Conservation (phyloP, 2,797 vertebrate genomes). For the Hyperoplus lanceolatus region DNA sequence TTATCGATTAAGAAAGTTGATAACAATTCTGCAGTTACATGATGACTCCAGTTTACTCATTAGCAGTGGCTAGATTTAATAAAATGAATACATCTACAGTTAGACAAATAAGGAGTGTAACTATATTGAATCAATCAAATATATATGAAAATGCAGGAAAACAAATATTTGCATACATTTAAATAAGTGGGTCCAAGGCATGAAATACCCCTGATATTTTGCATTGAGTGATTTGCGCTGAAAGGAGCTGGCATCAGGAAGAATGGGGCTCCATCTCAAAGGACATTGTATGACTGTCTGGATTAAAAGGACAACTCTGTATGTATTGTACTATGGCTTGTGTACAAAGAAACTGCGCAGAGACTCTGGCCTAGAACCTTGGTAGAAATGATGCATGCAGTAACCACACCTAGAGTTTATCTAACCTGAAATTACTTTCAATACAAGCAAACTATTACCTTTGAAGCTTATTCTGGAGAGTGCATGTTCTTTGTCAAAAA, state of each 20-base stretch:
- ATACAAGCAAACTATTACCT: background rate
- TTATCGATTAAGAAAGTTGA: background rate
- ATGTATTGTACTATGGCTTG: background rate
- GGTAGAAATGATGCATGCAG: background rate
- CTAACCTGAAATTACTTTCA: background rate
- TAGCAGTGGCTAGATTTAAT: background rate
- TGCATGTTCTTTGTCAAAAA: too few relatives aligned
- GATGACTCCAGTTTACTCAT: slow-evolving; percentile 3
- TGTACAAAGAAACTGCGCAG: slow-evolving; percentile 5
- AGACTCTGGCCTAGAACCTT: background rate
- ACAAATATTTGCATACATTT: slow-evolving; percentile 19
- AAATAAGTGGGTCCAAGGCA: slow-evolving; percentile 66
- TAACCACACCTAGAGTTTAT: background rate
- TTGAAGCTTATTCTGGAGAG: background rate
- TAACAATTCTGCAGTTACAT: background rate
- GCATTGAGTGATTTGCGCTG: slow-evolving; percentile 77
- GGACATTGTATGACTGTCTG: slow-evolving; percentile 44
- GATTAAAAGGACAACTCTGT: slow-evolving; percentile 18
- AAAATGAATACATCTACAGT: too few relatives aligned
- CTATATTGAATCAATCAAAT: background rate
- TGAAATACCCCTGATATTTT: slow-evolving; percentile 75
- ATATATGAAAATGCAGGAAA: background rate
- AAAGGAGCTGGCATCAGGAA: slow-evolving; percentile 72
- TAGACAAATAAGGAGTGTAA: too few relatives aligned
- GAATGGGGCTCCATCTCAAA: slow-evolving; percentile 81